Evolutionary conservation across 2,888 invertebrate species (phyloP).

Genomic region (Noctuana brunneofusca): DNA sequence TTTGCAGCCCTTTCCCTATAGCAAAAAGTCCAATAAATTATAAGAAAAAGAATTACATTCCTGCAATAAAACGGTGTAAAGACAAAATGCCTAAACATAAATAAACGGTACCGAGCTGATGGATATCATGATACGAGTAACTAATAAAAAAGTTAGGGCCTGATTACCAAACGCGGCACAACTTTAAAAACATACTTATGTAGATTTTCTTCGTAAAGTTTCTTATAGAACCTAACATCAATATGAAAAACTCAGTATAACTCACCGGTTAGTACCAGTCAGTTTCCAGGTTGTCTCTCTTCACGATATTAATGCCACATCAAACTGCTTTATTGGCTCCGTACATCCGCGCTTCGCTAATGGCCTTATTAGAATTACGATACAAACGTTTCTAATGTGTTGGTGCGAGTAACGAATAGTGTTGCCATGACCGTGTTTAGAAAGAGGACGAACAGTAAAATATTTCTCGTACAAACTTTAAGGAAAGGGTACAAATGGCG

Average conservation of each 20-base stretch:
- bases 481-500: too few species aligned
- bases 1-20: too few species aligned
- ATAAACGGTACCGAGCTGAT: too few species aligned
- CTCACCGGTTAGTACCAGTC: slow-evolving; percentile 10
- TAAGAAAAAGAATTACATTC: too few species aligned
- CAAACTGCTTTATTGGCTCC: slow-evolving; percentile 38
- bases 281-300: slow-evolving; percentile 30
- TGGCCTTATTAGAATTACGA: slow-evolving; percentile 47
- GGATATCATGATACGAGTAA: too few species aligned
- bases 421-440: not conserved
- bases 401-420: slow-evolving; percentile 21
- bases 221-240: not conserved
- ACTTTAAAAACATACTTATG: not conserved
- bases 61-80: too few species aligned
- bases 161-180: not conserved
- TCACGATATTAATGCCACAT: slow-evolving; percentile 39
- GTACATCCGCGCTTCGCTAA: slow-evolving; percentile 39
- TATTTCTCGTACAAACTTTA: too few species aligned
- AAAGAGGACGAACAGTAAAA: not conserved
- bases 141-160: too few species aligned
- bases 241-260: not conserved
- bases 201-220: not conserved
- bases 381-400: slow-evolving; percentile 43
- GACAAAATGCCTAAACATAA: too few species aligned
- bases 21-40: too few species aligned